Evolutionary conservation across 2,797 vertebrate species (phyloP).

Genomic region (Macropodus opercularis): DNA sequence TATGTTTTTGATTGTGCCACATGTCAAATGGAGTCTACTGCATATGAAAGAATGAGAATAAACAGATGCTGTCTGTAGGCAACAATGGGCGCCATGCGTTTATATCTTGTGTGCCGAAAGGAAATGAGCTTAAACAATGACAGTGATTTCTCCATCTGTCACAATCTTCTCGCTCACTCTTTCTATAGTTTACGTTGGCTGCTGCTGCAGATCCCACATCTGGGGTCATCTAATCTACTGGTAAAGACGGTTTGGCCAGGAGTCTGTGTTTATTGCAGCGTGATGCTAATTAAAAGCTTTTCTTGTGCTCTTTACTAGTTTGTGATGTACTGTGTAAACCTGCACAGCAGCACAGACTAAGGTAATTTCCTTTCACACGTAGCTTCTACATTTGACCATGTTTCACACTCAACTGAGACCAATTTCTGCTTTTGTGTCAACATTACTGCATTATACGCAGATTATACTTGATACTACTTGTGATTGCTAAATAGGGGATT

Average conservation of each 20-base stretch:
- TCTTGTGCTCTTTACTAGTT: neutral
- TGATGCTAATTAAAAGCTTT: constrained; percentile 37
- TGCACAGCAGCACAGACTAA: neutral
- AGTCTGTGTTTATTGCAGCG: constrained; percentile 34
- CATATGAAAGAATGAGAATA: constrained; percentile 25
- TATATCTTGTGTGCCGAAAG: constrained; percentile 26
- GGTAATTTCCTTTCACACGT: too few relatives aligned
- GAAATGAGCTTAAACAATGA: constrained; percentile 41
- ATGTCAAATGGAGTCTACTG: constrained; percentile 18
- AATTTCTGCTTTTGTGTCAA: neutral
- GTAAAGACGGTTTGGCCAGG: constrained; percentile 27
- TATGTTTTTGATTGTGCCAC: constrained; percentile 27
- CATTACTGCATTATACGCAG: neutral
- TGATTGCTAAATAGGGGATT: neutral
- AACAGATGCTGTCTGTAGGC: constrained; percentile 43
- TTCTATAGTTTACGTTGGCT: constrained; percentile 61
- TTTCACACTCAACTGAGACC: too few relatives aligned
- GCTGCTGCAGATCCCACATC: constrained; percentile 34
- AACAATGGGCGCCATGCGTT: constrained; percentile 20
- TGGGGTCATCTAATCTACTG: constrained; percentile 40
- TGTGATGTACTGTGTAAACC: neutral
- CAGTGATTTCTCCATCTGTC: constrained; percentile 33
- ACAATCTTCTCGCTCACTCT: constrained; percentile 20
- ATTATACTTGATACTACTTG: neutral
- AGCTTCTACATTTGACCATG: too few relatives aligned